These are phyloP conservation scores for Hucho hucho DNA, from an alignment of 2,113 vertebrate genomes.

Conservation along the genomic window DNA sequence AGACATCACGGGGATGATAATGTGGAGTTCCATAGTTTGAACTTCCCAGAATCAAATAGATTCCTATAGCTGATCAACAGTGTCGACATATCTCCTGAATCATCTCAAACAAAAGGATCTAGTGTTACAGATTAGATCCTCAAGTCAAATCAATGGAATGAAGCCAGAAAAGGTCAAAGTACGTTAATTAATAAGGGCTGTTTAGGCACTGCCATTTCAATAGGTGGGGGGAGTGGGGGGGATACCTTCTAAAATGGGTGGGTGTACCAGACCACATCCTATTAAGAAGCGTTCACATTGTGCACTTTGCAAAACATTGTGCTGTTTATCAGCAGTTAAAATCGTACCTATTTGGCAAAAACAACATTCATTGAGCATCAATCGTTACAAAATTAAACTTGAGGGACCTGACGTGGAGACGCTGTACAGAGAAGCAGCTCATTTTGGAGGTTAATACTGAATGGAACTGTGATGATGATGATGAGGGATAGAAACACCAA, in stretches of 20 bases:
- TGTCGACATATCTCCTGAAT: not conserved
- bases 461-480: not conserved
- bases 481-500: not conserved
- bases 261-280: conserved; percentile 45
- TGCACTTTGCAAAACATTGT: conserved; percentile 23
- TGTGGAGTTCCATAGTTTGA: conserved; percentile 41
- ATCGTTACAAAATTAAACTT: conserved; percentile 21
- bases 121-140: not conserved
- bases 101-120: not conserved
- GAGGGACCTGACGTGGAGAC: conserved; percentile 43
- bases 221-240: not conserved
- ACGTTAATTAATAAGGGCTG: not conserved
- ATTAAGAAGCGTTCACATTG: conserved; percentile 23
- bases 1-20: conserved; percentile 35
- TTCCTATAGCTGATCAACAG: not conserved
- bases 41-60: conserved; percentile 15
- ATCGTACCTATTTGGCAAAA: conserved; percentile 68
- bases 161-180: conserved; percentile 29
- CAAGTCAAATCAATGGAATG: conserved; percentile 27
- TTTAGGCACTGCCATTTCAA: not conserved
- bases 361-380: conserved; percentile 61
- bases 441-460: conserved; percentile 26
- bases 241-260: not conserved
- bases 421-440: conserved; percentile 40
- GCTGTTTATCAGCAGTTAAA: conserved; percentile 45